A percentile compares a stretch with the other conserved stretches of the same genome.
Evolutionary conservation across 2,113 vertebrate species (phyloP).

Genomic region (Tapirus terrestris): DNA sequence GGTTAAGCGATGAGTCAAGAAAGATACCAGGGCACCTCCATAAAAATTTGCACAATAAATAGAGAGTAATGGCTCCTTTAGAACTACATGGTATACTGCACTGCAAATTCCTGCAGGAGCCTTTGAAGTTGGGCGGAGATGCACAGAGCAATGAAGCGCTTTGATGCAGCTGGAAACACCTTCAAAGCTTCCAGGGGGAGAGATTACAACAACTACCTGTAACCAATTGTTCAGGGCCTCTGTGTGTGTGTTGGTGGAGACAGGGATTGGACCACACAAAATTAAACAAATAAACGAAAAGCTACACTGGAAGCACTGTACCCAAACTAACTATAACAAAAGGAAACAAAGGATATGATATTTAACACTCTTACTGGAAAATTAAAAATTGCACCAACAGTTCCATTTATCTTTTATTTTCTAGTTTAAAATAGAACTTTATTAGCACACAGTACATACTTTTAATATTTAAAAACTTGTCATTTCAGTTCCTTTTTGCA

Average conservation of each 20-base stretch:
- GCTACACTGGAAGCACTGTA: background rate
- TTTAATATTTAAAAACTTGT: background rate
- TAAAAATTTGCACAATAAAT: conserved; percentile 69
- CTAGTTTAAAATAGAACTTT: background rate
- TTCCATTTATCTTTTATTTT: background rate
- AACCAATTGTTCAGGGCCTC: conserved; percentile 47
- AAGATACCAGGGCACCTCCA: conserved; percentile 58
- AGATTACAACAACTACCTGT: conserved; percentile 53
- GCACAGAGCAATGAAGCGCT: conserved; percentile 32
- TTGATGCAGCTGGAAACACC: conserved; percentile 66
- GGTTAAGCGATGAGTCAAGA: background rate
- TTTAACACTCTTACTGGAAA: background rate
- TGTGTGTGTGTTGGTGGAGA: background rate
- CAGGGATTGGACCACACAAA: background rate
- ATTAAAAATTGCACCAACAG: background rate
- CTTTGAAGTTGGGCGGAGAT: conserved; percentile 66
- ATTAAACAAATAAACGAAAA: conserved; percentile 49
- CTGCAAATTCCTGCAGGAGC: background rate
- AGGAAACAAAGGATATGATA: background rate
- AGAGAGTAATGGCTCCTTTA: conserved; percentile 43
- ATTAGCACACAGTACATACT: background rate
- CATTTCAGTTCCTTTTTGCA: background rate
- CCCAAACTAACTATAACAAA: background rate
- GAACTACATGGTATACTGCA: background rate
- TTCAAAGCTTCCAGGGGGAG: conserved; percentile 58